Evolutionary conservation across 2,113 vertebrate genomes (phyloP), one percentile per base, ranked within the genome.

Genomic region (Agelaius tricolor): DNA sequence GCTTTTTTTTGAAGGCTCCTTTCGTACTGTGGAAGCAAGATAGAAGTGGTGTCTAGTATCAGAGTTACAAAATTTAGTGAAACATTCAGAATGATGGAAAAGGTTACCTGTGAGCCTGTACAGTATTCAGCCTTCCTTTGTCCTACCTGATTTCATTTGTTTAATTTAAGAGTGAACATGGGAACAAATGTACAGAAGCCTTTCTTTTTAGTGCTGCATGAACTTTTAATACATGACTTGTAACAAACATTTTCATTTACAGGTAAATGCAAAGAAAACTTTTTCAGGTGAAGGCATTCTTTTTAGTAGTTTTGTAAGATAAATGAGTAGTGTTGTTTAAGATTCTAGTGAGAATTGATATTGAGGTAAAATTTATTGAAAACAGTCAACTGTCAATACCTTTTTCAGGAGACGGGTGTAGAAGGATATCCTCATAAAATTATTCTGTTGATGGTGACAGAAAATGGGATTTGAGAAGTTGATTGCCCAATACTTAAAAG

Each of bases 151-250:
- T 96, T 96, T 97, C 96, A 93, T 94, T 97, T 96, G 89, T 97
- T 96, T 98, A 78, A 97, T 95, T 98, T 98, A 96, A 95, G 79
- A 94, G 69, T 92, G 76, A 94, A 96, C 96, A 94, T 87, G 90
- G 96, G 95, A 97, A 97, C 96, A 98, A 97, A 95, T 98, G 98
- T 98, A 98, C 97, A 98, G 97, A 97, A 97, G 67, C 90, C 65
- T 97, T 97, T 96, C 97, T 96, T 97, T 97, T 96, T 93, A 97
- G 97, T 88, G 90, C 81, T 87, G 89, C 1, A 33, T 91, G 94
- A 96, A 98, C 90, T 98, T 98, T 98, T 98, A 97, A 97, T 97
- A 98, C 96, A 97, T 94, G 93, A 95, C 92, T 97, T 98, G 94
- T 97, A 97, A 97, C 94, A 95, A 90, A 94, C 23, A 22, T 93